These are phyloP conservation scores for Labeo calbasu DNA, from an alignment of 2,797 vertebrate species.

Conservation along the genomic window DNA sequence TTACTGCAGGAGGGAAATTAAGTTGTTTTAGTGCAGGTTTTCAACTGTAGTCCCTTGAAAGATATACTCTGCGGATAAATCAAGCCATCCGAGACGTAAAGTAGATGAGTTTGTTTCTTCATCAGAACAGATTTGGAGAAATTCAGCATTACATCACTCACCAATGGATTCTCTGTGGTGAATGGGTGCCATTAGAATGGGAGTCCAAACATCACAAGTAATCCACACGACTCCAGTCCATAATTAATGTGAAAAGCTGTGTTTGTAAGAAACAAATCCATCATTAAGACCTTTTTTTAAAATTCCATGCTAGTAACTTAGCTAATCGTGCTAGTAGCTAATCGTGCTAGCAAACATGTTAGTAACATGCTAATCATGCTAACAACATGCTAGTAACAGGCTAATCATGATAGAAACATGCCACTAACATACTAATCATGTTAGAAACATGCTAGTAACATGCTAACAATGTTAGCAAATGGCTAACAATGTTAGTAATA, in stretches of 20 bases:
- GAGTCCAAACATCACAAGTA: not conserved
- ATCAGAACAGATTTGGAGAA: not conserved
- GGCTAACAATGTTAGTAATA: too few relatives aligned
- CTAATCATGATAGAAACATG: too few relatives aligned
- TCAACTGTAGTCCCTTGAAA: not conserved
- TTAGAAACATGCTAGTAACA: too few relatives aligned
- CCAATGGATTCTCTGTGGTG: not conserved
- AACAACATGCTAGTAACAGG: too few relatives aligned
- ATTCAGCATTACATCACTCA: not conserved
- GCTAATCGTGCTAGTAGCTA: too few relatives aligned
- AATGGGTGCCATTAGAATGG: not conserved
- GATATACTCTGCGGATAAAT: not conserved
- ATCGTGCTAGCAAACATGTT: too few relatives aligned
- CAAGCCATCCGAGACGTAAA: not conserved
- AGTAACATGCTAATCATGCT: too few relatives aligned
- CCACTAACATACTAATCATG: too few relatives aligned
- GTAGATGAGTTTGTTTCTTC: not conserved
- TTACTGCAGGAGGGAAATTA: not conserved
- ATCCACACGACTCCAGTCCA: not conserved
- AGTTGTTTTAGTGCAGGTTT: not conserved
- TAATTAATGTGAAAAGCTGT: not conserved
- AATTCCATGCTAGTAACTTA: too few relatives aligned
- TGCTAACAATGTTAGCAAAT: too few relatives aligned
- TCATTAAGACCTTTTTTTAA: too few relatives aligned
- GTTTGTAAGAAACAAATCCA: not conserved